Evolutionary conservation across 2,888 invertebrate species (phyloP).

Genomic region (Nemotelus pantherinus): DNA sequence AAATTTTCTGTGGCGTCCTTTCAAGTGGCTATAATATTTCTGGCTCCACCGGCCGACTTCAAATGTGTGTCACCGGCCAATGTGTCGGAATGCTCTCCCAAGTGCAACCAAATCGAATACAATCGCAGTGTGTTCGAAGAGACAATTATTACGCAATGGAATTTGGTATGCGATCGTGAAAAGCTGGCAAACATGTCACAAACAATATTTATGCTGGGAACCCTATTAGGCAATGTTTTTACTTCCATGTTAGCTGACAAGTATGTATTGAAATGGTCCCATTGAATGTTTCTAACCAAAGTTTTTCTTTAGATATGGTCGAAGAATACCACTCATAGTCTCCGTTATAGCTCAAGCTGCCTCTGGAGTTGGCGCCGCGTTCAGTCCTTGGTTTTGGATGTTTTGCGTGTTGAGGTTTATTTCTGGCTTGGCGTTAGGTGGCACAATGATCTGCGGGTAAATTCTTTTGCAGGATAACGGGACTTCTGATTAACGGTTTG

Average conservation of each 20-base stretch:
- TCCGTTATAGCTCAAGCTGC: conserved; percentile 79
- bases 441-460: conserved; percentile 78
- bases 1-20: conserved; percentile 86
- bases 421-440: conserved; percentile 80
- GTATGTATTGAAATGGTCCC: conserved; percentile 60
- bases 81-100: conserved; percentile 63
- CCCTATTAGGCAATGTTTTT: conserved; percentile 76
- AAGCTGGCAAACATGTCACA: conserved; percentile 76
- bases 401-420: conserved; percentile 77
- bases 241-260: conserved; percentile 79
- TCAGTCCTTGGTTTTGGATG: conserved; percentile 72
- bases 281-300: no score
- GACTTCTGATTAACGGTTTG: not conserved
- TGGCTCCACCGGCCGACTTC: conserved; percentile 74
- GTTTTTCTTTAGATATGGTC: conserved; percentile 71
- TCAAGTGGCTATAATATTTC: conserved; percentile 80
- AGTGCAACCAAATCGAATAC: conserved; percentile 70
- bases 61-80: conserved; percentile 64
- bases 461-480: not conserved
- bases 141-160: conserved; percentile 78
- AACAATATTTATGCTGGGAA: conserved; percentile 79
- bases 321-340: conserved; percentile 76
- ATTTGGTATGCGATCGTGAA: conserved; percentile 74
- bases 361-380: conserved; percentile 76
- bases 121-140: conserved; percentile 72